A percentile compares a stretch with the other conserved stretches of the same genome.
Conservation (phyloP, 2,888 invertebrate genomes). For the Leptinotarsa peninsularis region DNA sequence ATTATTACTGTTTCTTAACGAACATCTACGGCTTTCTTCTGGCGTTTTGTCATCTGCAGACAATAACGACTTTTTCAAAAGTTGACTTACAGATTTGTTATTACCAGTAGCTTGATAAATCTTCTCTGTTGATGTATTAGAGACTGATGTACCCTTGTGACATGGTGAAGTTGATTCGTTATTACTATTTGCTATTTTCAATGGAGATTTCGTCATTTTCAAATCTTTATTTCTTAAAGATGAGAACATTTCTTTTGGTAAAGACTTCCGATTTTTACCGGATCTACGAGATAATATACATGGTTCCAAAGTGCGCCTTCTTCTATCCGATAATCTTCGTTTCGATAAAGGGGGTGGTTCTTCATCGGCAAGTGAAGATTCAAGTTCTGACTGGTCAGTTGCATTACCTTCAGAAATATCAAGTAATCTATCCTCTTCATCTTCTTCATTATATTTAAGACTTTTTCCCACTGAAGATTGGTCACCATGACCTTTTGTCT, state of each 20-base stretch:
- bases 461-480: not conserved
- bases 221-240: not conserved
- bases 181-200: too few relatives aligned
- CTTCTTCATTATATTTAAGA: not conserved
- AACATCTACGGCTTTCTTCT: not conserved
- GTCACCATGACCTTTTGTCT: not conserved
- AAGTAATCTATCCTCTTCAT: conserved; percentile 4
- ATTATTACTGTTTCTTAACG: not conserved
- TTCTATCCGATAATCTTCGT: not conserved
- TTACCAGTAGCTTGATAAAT: not conserved
- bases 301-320: not conserved
- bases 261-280: not conserved
- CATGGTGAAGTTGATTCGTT: too few relatives aligned
- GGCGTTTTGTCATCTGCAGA: conserved; percentile 9
- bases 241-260: not conserved
- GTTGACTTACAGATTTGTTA: not conserved
- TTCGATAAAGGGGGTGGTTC: not conserved
- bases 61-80: not conserved
- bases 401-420: not conserved
- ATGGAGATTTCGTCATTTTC: too few relatives aligned
- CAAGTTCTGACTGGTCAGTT: not conserved
- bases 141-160: not conserved
- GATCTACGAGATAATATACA: not conserved
- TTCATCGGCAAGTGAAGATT: conserved; percentile 9
- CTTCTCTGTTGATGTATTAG: too few relatives aligned